Conservation (phyloP, 1,140 invertebrate species). For the Aphidius ervi region DNA sequence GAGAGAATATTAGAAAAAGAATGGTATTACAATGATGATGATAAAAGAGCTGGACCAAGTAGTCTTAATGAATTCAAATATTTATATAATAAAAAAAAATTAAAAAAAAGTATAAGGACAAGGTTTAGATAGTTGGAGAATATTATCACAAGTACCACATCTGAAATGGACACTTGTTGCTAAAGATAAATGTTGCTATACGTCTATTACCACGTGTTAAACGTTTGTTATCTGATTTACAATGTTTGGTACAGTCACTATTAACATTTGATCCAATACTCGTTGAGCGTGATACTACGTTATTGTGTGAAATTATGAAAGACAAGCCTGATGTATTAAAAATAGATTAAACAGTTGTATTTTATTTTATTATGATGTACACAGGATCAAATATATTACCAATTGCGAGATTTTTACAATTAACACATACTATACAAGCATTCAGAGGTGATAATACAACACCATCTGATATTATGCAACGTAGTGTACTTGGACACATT, state of each 20-base stretch:
- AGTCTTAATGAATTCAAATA: conserved; percentile 79
- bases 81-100: conserved; percentile 61
- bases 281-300: conserved; percentile 86
- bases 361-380: conserved; percentile 99
- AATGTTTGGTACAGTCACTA: conserved; percentile 88
- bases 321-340: conserved; percentile 95
- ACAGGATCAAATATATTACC: conserved; percentile 97
- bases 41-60: conserved; percentile 82
- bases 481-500: conserved; percentile 85
- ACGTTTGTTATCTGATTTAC: conserved; percentile 79
- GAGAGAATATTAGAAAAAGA: conserved; percentile 70
- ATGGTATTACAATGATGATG: conserved; percentile 92
- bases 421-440: conserved; percentile 93
- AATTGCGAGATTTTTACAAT: conserved; percentile 87
- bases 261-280: conserved; percentile 96
- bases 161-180: conserved; percentile 88
- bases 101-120: conserved; percentile 98
- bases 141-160: conserved; percentile 83
- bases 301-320: conserved; percentile 84
- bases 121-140: conserved; percentile 94
- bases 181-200: conserved; percentile 78
- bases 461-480: conserved; percentile 75
- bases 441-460: conserved; percentile 80
- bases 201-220: conserved; percentile 92
- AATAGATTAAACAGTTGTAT: conserved; percentile 92